Conservation (phyloP, 2,113 vertebrate genomes). For the Psophia crepitans region DNA sequence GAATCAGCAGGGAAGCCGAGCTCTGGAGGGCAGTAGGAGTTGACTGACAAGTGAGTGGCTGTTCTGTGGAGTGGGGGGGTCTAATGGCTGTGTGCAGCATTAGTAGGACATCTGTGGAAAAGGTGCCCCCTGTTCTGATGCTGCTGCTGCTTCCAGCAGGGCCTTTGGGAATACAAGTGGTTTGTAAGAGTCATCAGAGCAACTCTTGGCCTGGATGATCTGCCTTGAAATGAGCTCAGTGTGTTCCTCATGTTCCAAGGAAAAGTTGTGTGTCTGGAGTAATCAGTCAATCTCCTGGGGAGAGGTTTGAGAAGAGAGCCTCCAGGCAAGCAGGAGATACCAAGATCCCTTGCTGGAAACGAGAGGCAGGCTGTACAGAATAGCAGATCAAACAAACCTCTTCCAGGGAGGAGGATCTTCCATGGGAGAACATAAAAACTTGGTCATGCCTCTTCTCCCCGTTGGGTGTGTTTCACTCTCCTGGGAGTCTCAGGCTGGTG, state of each 20-base stretch:
- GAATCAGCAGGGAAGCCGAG: neutral
- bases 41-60: neutral
- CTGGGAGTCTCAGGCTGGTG: neutral
- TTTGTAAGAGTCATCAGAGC: constrained; percentile 1
- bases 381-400: neutral
- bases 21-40: neutral
- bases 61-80: neutral
- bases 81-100: neutral
- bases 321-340: neutral
- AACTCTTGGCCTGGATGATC: neutral
- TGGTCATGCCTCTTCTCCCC: neutral
- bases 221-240: neutral
- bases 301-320: neutral
- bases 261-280: neutral
- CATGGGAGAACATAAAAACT: neutral
- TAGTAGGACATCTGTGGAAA: neutral
- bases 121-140: neutral
- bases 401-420: neutral
- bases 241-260: neutral
- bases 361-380: neutral
- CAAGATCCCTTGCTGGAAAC: neutral
- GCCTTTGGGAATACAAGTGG: neutral
- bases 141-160: neutral
- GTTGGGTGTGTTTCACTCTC: neutral
- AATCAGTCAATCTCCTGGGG: neutral